These are phyloP conservation scores for Zalophus californianus DNA, from an alignment of 2,797 vertebrate species.

Conservation along the genomic window DNA sequence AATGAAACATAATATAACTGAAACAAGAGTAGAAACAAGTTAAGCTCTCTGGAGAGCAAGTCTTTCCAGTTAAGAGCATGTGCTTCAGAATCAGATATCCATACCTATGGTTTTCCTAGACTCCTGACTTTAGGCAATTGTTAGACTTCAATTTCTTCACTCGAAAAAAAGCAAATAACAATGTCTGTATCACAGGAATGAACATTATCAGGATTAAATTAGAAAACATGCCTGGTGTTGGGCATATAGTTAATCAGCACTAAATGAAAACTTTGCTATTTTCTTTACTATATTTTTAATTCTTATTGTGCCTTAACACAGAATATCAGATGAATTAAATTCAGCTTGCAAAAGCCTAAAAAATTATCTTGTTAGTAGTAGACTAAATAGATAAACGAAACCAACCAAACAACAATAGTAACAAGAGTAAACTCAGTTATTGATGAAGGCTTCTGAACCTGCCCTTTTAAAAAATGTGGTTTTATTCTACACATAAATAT, in stretches of 20 bases:
- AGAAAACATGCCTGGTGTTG: neutral
- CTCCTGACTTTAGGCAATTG: neutral
- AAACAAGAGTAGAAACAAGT: neutral
- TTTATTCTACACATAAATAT: neutral
- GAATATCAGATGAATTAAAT: neutral
- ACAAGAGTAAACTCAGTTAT: neutral
- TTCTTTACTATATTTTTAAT: neutral
- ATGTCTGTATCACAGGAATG: neutral
- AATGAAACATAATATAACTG: neutral
- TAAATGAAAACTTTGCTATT: neutral
- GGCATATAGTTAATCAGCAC: neutral
- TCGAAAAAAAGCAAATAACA: neutral
- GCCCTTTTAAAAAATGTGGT: neutral
- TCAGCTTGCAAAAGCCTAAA: neutral
- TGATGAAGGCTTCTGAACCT: neutral
- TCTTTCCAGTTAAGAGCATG: neutral
- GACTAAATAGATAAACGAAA: neutral
- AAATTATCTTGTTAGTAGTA: neutral
- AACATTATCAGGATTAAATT: neutral
- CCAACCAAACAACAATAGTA: neutral
- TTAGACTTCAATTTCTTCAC: neutral
- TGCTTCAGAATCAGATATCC: neutral
- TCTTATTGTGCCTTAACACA: neutral
- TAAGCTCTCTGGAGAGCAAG: neutral
- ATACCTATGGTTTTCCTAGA: neutral